Base-by-base conservation (phyloP, 2,888 invertebrate species). In the Nysson spinosus region DNA sequence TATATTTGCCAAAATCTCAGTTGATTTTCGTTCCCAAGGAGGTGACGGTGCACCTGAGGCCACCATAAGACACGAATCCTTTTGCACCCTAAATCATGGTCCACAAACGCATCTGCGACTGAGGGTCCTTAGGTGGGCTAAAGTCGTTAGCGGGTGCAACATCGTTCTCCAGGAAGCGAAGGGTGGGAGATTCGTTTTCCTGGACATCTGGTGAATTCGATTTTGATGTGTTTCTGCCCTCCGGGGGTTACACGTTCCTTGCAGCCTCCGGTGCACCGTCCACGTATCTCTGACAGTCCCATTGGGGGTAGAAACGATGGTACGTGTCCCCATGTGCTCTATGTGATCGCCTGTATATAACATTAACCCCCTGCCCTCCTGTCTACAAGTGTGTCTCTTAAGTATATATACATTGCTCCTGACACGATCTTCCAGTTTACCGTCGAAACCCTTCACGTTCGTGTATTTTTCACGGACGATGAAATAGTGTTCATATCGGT, bases 161-260 rank as follows among this genome's bases (percentile, higher is more conserved):
- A 54, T 63, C 70, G 66, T 70, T 68, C 34, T 60, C 52, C 55
- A 40, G 37, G 58, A 40, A 55, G 56, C 17, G 35, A 19, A 32
- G 57, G 30, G 22, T 39, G 62, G 58, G 57, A 72, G 80, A 78
- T 77, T 79, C 80, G 78, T 76, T 80, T 78, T 71, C 78, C 79
- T 71, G 85, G 84, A 85, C 86, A 86, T 86, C 86, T 86, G 86
- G 84, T 85, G 81, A 82, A 86, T 86, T 86, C 85, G 86, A 86
- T 86, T 86, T 86, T 86, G 85, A 86, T 86, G 86, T 83, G 86
- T 85, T 85, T 84, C 83, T 81, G 73, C 82, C 81, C 83, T 78
- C 40, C 70, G 75, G 82, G 77, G 80, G 66, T 37, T 49, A 62
- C 43, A 44, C 50, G 62, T 61, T 73, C 66, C 28, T 22, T 39